Conservation (phyloP, 2,888 invertebrate species). For the Agrochola macilenta region DNA sequence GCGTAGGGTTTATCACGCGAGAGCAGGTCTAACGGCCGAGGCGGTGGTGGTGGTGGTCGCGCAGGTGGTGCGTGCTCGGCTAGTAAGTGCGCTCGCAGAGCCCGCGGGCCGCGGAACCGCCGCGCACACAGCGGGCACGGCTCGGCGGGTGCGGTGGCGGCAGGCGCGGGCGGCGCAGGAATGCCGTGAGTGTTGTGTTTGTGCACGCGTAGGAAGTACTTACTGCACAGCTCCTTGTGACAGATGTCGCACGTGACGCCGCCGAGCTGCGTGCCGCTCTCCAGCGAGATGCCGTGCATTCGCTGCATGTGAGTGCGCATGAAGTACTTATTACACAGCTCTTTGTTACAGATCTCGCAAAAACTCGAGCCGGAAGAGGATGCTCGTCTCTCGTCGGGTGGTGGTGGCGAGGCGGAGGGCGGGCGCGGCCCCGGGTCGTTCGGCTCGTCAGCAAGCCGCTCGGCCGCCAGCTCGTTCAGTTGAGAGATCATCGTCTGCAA, state of each 20-base stretch:
- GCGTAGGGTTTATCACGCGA: constrained; percentile 94
- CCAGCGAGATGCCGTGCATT: constrained; percentile 99
- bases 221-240: constrained; percentile 99
- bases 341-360: constrained; percentile 99
- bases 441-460: constrained; percentile 85
- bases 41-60: constrained; percentile 83
- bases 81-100: constrained; percentile 96
- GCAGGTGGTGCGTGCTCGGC: constrained; percentile 95
- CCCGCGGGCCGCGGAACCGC: constrained; percentile 96
- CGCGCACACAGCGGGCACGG: constrained; percentile 96
- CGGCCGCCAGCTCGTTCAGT: constrained; percentile 94
- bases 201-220: constrained; percentile 99
- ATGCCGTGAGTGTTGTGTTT: constrained; percentile 99
- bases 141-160: constrained; percentile 85
- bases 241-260: constrained; percentile 99
- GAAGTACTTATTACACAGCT: constrained; percentile 99
- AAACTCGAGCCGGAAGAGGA: constrained; percentile 94
- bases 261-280: constrained; percentile 97
- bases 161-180: constrained; percentile 94
- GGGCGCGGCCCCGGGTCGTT: constrained; percentile 77
- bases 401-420: constrained; percentile 83
- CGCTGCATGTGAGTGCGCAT: constrained; percentile 99
- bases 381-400: constrained; percentile 88
- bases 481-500: constrained; percentile 97
- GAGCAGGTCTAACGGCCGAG: constrained; percentile 91